phyloP scores from a whole-genome alignment of 2,797 vertebrate genomes.

The Allobates femoralis region DNA sequence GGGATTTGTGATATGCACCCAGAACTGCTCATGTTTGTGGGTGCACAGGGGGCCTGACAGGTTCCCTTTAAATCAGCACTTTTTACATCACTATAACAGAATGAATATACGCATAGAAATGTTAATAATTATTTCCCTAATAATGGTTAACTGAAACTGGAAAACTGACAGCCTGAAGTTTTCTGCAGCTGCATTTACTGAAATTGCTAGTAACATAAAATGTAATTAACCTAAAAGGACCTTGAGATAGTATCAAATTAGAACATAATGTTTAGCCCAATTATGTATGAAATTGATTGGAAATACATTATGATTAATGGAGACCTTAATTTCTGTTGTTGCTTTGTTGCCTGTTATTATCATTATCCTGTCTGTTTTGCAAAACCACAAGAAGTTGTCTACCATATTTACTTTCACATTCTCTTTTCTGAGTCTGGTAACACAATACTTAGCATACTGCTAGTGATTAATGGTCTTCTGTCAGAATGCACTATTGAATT shows the following conservation, averaged over 20 bases:
- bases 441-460: slow-evolving; percentile 38
- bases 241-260: slow-evolving; percentile 1
- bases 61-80: too few species aligned
- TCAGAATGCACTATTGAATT: slow-evolving; percentile 29
- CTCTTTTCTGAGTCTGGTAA: slow-evolving; percentile 42
- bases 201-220: slow-evolving; percentile 21
- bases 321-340: not conserved
- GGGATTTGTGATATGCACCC: too few species aligned
- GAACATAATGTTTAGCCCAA: slow-evolving; percentile 3
- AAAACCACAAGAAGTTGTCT: slow-evolving; percentile 41
- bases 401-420: slow-evolving; percentile 37
- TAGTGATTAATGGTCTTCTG: slow-evolving; percentile 34
- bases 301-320: slow-evolving; percentile 49
- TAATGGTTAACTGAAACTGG: too few species aligned
- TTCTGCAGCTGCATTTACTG: not conserved
- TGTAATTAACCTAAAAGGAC: slow-evolving; percentile 32
- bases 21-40: too few species aligned
- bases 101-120: too few species aligned
- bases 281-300: slow-evolving; percentile 36
- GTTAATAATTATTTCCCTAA: too few species aligned
- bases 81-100: too few species aligned
- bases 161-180: slow-evolving; percentile 1
- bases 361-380: slow-evolving; percentile 33
- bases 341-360: slow-evolving; percentile 40
- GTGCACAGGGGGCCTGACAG: too few species aligned